Evolutionary conservation across 2,113 vertebrate genomes (phyloP), one percentile per base, ranked within the genome.

Genomic region (Cyanistes caeruleus): DNA sequence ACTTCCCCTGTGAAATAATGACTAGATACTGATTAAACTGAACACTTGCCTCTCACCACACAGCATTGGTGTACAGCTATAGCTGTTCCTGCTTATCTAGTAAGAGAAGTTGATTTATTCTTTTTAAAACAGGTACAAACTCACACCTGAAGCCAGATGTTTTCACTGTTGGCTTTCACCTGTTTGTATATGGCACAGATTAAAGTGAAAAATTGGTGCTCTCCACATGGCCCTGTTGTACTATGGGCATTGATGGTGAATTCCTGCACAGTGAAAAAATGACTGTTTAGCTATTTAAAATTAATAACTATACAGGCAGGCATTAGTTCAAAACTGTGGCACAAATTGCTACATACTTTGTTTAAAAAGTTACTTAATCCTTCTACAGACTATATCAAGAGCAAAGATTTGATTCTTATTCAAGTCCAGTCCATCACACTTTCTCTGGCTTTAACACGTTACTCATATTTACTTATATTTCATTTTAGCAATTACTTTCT

Each of bases 21-120:
- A 78, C 15, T 10, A 70, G 5, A 72, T 53, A 37, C 15, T 4
- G 1, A 60, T 41, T 46, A 73, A 78, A 76, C 14, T 28, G 33
- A 73, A 73, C 3, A 20, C 4, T 35, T 69, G 33, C 16, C 28
- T 15, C 46, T 53, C 37, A 30, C n/a, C 37, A 51, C 33, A 49
- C 7, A 30, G 53, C 64, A 51, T 0, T 37, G 5, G 6, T 28
- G 3, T 7, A 46, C 4, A 72, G 35, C 35, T 55, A 24, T 2
- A 93, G 35, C 35, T 73, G 28, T 3, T 74, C 35, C 10, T 64
- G n/a, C 23, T 88, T 10, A 53, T 62, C 23, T 31, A 39, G 8
- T 25, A 55, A 58, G 9, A 60, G 3, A 64, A 73, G 2, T 21
- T 65, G 44, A 39, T 35, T 55, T 55, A 55, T 33, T 49, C 10